Evolutionary conservation across 2,888 invertebrate species (phyloP).

Genomic region (Balanococcus diminutus): DNA sequence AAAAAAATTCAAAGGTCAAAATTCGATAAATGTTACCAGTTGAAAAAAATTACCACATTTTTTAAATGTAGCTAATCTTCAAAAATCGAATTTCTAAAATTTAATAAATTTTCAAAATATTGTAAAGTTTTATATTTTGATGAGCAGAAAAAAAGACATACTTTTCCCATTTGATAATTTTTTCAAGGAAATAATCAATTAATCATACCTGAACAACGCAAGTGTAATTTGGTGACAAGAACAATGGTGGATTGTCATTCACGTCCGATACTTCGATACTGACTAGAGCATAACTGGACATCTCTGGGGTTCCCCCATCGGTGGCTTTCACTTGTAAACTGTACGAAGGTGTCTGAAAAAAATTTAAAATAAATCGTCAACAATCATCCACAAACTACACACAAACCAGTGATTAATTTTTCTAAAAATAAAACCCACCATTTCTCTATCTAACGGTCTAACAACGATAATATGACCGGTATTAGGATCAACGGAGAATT

Average conservation of each 20-base stretch:
- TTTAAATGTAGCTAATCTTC: too few species aligned
- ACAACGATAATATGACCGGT: slow-evolving; percentile 79
- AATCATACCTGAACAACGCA: slow-evolving; percentile 73
- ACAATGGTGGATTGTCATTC: slow-evolving; percentile 90
- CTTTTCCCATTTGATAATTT: too few species aligned
- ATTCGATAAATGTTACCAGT: too few species aligned
- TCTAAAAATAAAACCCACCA: slow-evolving; percentile 63
- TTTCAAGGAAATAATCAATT: too few species aligned
- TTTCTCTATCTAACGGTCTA: slow-evolving; percentile 81
- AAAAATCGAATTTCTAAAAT: too few species aligned
- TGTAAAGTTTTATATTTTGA: too few species aligned
- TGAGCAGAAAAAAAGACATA: too few species aligned
- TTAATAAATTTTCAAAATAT: too few species aligned
- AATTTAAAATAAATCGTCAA: neutral
- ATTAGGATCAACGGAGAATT: slow-evolving; percentile 78
- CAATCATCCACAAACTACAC: neutral
- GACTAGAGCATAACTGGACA: slow-evolving; percentile 75
- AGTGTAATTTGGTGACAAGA: slow-evolving; percentile 78
- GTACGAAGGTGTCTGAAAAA: slow-evolving; percentile 67
- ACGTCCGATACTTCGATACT: slow-evolving; percentile 84
- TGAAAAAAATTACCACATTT: too few species aligned
- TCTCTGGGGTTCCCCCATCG: slow-evolving; percentile 79
- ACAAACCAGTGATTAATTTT: neutral
- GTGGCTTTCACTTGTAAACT: slow-evolving; percentile 79
- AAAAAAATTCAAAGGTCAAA: too few species aligned